Evolutionary conservation across 1,140 invertebrate species (phyloP), one percentile per base, ranked within the genome.

Genomic region (Eufriesea mexicana): DNA sequence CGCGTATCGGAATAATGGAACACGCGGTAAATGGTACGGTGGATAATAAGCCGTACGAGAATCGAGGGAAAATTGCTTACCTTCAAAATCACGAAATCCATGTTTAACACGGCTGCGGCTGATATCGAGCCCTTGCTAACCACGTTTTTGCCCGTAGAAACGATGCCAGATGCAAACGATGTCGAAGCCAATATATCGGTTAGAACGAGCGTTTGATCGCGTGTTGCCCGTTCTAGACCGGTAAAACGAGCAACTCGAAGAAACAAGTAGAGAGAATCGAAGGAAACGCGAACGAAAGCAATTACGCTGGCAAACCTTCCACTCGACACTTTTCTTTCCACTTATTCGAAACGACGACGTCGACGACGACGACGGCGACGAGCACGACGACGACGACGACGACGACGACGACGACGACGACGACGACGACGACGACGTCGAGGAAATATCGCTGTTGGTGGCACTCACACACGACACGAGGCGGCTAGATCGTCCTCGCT

Each of bases 11-110:
- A 23, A 66, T 35, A 23, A 66, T 66, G 9, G 20, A 20, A 16
- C 10, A 8, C n/a, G 35, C 35, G 35, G 28, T 10, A 35, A 79
- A 6, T 2, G 5, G 35, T 6, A 16, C 5, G 14, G 42, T 28
- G n/a, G 5, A 71, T 9, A 55, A 0, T 2, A 35, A 45, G 35
- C 35, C 23, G 2, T 28, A 42, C 14, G 0, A 14, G 9, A 5
- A 49, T n/a, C 9, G 35, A 18, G 14, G 59, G 28, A 57, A 68
- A 45, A 28, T n/a, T 23, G 10, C 64, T 84, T 86, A 91, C 90
- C 90, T 91, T 91, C 23, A 91, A 82, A 86, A 91, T 91, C 62
- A 91, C 85, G 83, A 91, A 91, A 86, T 91, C 90, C 90, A 91
- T 91, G 85, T 89, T 85, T 77, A 54, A 54, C 25, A 23, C 54